Evolutionary conservation across 1,140 invertebrate genomes (phyloP).

Genomic region (Hestina assimilis): DNA sequence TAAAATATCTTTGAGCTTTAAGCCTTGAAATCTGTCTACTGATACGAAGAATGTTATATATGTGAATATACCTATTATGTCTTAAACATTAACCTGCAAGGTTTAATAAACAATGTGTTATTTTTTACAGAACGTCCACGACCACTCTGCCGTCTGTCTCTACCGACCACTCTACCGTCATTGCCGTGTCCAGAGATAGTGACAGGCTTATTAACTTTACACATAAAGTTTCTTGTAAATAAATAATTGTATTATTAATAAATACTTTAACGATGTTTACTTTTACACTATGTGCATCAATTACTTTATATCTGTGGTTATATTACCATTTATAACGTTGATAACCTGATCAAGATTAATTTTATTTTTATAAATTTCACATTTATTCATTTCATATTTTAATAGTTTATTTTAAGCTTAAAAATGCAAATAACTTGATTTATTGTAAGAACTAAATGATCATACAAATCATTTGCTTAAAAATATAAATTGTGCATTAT

Average conservation of each 20-base stretch:
- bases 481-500: conserved; percentile 1
- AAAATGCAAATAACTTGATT: not conserved
- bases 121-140: not conserved
- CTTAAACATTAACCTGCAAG: not conserved
- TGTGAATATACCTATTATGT: not conserved
- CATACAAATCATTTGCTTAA: not conserved
- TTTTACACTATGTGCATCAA: not conserved
- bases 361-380: not conserved
- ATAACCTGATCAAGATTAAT: not conserved
- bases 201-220: no score
- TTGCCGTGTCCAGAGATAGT: not conserved
- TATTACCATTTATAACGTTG: not conserved
- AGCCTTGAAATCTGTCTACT: not conserved
- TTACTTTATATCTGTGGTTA: not conserved
- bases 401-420: not conserved
- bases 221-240: no score
- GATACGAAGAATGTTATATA: not conserved
- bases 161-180: not conserved
- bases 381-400: not conserved
- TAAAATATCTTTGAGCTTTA: conserved; percentile 20
- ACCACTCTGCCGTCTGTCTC: not conserved
- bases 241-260: not conserved
- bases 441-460: not conserved
- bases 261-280: not conserved
- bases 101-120: not conserved